Evolutionary conservation across 1,140 invertebrate genomes (phyloP).

Genomic region (Argopecten irradians): DNA sequence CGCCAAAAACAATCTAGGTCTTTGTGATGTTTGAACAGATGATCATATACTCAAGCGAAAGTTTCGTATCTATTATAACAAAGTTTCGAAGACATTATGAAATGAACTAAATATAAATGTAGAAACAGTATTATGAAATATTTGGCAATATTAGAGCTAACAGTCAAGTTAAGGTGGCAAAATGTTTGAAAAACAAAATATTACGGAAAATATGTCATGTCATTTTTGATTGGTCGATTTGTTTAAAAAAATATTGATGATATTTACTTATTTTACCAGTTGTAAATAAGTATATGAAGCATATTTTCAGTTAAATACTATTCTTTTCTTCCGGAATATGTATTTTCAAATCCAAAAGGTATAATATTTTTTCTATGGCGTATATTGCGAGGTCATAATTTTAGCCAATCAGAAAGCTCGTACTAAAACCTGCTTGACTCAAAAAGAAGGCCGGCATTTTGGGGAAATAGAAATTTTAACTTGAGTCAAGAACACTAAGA

Average conservation of each 20-base stretch:
- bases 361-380: neutral
- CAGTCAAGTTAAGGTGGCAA: too few relatives aligned
- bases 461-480: neutral
- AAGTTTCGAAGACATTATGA: too few relatives aligned
- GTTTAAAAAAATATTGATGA: neutral
- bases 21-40: neutral
- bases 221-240: neutral
- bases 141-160: too few relatives aligned
- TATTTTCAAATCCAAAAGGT: neutral
- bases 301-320: neutral
- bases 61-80: neutral
- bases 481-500: neutral
- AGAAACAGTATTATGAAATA: too few relatives aligned
- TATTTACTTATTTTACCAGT: neutral
- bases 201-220: neutral
- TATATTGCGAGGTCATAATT: neutral
- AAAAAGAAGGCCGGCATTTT: slow-evolving; percentile 21
- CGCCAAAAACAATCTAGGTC: neutral
- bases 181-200: too few relatives aligned
- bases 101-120: too few relatives aligned
- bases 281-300: neutral
- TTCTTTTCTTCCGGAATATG: neutral
- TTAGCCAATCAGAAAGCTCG: slow-evolving; percentile 5
- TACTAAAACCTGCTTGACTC: neutral
- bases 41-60: neutral